Percentiles rank a stretch among this genome's conserved stretches.
Conservation (phyloP, 2,888 invertebrate species). For the Xestia sexstrigata region DNA sequence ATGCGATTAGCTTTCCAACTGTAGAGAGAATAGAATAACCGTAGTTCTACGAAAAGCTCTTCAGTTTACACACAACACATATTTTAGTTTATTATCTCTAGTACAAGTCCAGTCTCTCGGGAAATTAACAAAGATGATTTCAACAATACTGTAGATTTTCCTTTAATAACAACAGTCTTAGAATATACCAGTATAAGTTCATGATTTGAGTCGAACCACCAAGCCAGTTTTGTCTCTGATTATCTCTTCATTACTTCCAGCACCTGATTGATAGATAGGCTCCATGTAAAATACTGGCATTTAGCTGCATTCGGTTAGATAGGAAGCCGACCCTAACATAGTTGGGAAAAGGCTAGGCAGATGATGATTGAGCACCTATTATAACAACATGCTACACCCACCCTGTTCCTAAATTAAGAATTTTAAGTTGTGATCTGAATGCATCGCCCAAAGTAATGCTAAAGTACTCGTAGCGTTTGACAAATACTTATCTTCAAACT, state of each 20-base stretch:
- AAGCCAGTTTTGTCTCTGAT: background rate
- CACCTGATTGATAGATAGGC: too few relatives aligned
- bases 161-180: background rate
- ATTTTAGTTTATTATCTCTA: constrained; percentile 29
- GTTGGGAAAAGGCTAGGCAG: too few relatives aligned
- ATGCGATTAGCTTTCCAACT: background rate
- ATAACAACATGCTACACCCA: background rate
- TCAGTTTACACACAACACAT: constrained; percentile 10
- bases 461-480: too few relatives aligned
- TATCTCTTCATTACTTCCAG: background rate
- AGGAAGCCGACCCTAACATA: too few relatives aligned
- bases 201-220: background rate
- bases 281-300: too few relatives aligned
- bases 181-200: background rate
- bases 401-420: background rate
- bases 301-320: too few relatives aligned
- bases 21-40: background rate
- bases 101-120: constrained; percentile 13
- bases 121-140: constrained; percentile 34
- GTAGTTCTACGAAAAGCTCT: constrained; percentile 2
- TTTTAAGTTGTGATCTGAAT: background rate
- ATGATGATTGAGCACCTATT: too few relatives aligned
- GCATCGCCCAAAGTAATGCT: background rate
- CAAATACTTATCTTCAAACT: background rate
- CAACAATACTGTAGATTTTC: constrained; percentile 16